These are phyloP conservation scores for Myocastor coypus DNA, from an alignment of 2,113 vertebrate species.

Conservation along the genomic window DNA sequence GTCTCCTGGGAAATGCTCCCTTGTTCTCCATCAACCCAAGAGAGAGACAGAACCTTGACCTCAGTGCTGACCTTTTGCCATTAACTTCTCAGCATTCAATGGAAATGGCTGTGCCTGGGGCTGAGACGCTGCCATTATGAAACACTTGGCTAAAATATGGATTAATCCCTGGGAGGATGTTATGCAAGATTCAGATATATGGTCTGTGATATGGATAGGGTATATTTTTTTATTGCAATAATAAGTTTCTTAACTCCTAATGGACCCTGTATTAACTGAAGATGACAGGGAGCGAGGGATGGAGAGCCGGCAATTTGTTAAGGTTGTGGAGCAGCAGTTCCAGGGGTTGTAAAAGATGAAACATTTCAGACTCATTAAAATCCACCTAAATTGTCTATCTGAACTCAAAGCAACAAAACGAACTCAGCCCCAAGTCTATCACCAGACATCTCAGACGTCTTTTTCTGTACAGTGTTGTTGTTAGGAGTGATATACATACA, in stretches of 20 bases:
- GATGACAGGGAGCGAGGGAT: constrained; percentile 50
- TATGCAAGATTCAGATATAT: constrained; percentile 75
- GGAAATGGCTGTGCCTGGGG: neutral
- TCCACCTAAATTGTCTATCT: constrained; percentile 70
- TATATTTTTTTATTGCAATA: constrained; percentile 78
- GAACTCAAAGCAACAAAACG: constrained; percentile 72
- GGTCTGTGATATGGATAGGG: constrained; percentile 58
- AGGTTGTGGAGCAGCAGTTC: constrained; percentile 20
- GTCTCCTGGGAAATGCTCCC: neutral
- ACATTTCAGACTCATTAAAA: constrained; percentile 77
- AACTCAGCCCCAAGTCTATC: neutral
- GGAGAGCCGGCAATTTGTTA: constrained; percentile 62
- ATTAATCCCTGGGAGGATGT: constrained; percentile 51
- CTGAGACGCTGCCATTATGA: constrained; percentile 49
- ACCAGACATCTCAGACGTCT: neutral
- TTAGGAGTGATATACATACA: too few species aligned
- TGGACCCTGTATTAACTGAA: constrained; percentile 67
- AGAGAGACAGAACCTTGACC: neutral
- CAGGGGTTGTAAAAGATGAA: constrained; percentile 79
- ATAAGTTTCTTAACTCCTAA: constrained; percentile 77
- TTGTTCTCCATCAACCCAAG: constrained; percentile 12
- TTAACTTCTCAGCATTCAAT: neutral
- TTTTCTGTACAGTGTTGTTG: neutral
- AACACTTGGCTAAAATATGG: constrained; percentile 71
- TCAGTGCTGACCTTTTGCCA: neutral